Base-by-base conservation (phyloP, 2,888 invertebrate species). In the Cylloceria caligata region DNA sequence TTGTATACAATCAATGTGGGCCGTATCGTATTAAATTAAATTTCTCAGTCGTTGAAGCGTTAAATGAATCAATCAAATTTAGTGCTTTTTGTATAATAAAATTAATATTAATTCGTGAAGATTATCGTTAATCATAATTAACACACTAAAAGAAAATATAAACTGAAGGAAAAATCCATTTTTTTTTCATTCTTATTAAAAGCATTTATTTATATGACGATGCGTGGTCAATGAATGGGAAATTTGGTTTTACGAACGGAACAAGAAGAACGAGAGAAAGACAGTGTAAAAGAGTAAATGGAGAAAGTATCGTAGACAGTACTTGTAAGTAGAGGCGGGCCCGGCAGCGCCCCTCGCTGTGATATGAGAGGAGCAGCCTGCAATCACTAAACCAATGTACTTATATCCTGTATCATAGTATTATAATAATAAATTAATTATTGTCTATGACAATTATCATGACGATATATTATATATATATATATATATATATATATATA, bases 351-450 rank as follows among this genome's bases (percentile, higher is more conserved):
- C 92, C 92, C 92, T 92, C 92, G 91, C 91, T 92, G 92, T 92
- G 92, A 92, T 92, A 92, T 91, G 91, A 92, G 92, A 92, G 92
- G 92, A 92, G 92, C 92, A 92, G 92, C 92, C 92, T 92, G 92
- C 92, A 92, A 92, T 92, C 92, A 91, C 90, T 92, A 93, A 92
- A 93, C 92, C 92, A 92, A 92, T 92, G 92, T 92, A 92, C 92
- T 92, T 92, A 92, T 92, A 91, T 89, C 89, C 89, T 92, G 92
- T 92, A 92, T 89, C 86, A 92, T 92, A 92, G 91, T 91, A 92
- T 90, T 91, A 91, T 89, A 84, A 84, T 85, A 87, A 89, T 88
- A 88, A 86, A 88, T 88, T 87, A 87, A 89, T 89, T 86, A 87
- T 87, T 86, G 85, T 87, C 87, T 87, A 85, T 88, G 88, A 81